Percentiles rank a stretch among this genome's conserved stretches.
phyloP scores from a whole-genome alignment of 92 coral and sea anemone species.

The Montipora capitata region DNA sequence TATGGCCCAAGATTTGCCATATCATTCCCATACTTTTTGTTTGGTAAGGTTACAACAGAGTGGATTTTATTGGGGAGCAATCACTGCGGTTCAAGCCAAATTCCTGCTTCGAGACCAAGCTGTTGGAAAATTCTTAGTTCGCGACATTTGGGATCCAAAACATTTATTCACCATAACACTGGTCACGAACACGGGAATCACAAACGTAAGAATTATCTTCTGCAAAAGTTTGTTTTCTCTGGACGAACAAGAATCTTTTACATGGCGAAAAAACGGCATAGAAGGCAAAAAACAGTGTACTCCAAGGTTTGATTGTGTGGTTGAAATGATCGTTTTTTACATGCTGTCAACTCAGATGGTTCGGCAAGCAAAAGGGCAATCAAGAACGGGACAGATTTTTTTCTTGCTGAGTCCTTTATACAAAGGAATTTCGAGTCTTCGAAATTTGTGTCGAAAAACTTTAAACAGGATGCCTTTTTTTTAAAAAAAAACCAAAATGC shows the following conservation, averaged over 20 bases:
- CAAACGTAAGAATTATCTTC: constrained; percentile 43
- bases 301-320: constrained; percentile 73
- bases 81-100: constrained; percentile 61
- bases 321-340: constrained; percentile 59
- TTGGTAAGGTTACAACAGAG: constrained; percentile 56
- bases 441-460: constrained; percentile 61
- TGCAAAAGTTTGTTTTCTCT: constrained; percentile 58
- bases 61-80: constrained; percentile 79
- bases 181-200: constrained; percentile 49
- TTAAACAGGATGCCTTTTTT: constrained; percentile 43
- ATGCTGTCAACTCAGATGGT: constrained; percentile 45
- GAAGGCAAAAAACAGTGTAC: neutral
- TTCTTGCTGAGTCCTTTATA: constrained; percentile 53
- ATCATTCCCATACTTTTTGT: constrained; percentile 47
- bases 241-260: constrained; percentile 29
- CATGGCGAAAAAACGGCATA: neutral
- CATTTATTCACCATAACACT: constrained; percentile 66
- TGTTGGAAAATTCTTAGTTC: constrained; percentile 58
- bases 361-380: constrained; percentile 22
- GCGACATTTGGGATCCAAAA: constrained; percentile 67
- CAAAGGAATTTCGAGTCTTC: constrained; percentile 55
- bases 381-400: neutral
- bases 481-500: neutral
- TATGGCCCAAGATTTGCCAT: constrained; percentile 18
- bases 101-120: constrained; percentile 42